Evolutionary conservation across 2,797 vertebrate species (phyloP).

Genomic region (Amphiprion clarkii): DNA sequence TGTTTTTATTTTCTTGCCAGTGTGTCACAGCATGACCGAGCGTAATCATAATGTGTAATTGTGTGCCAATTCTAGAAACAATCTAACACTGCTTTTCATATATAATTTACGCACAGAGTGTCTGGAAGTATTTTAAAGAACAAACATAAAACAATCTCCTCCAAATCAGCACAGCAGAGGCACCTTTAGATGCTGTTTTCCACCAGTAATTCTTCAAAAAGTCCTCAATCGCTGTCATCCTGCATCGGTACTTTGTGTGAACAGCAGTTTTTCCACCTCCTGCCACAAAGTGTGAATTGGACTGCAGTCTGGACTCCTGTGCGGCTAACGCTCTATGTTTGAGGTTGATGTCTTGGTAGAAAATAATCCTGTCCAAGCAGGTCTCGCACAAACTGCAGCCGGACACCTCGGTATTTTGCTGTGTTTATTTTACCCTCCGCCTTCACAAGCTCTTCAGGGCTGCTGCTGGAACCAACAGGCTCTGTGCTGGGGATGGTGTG

Average conservation of each 20-base stretch:
- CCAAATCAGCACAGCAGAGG: slow-evolving; percentile 15
- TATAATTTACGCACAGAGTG: slow-evolving; percentile 5
- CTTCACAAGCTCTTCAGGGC: slow-evolving; percentile 28
- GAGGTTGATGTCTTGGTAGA: slow-evolving; percentile 23
- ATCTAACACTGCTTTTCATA: slow-evolving; percentile 1
- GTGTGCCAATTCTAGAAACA: slow-evolving; percentile 38
- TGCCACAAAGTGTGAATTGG: slow-evolving; percentile 25
- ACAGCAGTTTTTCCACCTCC: slow-evolving; percentile 18
- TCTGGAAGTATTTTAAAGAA: slow-evolving; percentile 22
- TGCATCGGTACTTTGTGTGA: slow-evolving; percentile 12
- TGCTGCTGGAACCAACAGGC: slow-evolving; percentile 20
- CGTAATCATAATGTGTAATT: slow-evolving; percentile 48
- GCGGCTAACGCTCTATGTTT: slow-evolving; percentile 29
- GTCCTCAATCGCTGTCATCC: slow-evolving; percentile 23
- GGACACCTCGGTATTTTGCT: slow-evolving; percentile 22
- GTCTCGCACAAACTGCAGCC: slow-evolving; percentile 40
- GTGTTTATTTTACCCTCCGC: slow-evolving; percentile 32
- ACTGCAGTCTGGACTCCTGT: slow-evolving; percentile 39
- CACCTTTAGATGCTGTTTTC: background rate
- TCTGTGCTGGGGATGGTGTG: slow-evolving; percentile 9
- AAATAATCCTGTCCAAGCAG: slow-evolving; percentile 39
- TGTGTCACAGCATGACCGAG: slow-evolving; percentile 40
- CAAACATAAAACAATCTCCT: slow-evolving; percentile 17
- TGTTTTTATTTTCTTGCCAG: slow-evolving; percentile 3
- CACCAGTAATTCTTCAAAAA: slow-evolving; percentile 4